Base-by-base conservation (phyloP, 2,888 invertebrate species). In the Mamestra brassicae region DNA sequence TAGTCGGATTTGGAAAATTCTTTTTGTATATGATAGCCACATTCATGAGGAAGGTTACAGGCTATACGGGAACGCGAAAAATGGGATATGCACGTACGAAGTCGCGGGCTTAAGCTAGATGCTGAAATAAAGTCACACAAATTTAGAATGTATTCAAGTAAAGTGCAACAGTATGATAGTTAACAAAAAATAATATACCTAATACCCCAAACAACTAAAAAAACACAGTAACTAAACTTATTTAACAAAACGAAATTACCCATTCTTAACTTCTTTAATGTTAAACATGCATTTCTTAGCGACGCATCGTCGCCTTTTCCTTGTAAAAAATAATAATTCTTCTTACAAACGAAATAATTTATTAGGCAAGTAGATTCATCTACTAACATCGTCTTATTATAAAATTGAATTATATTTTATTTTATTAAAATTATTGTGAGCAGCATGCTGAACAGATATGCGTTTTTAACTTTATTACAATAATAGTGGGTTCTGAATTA, bases 401-500 rank as follows among this genome's bases (percentile, higher is more conserved):
- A 2, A 67, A 64, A 67, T 54, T 79, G 11, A 80, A 83, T 84
- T 58, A 73, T 15, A 67, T 66, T 66, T 66, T 62, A 13, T 50
- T 58, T 26, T 26, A 26, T 26, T 26, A 26, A 34, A 47, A 55
- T 67, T 69, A 61, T 26, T 26, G 13, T 52, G 67, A 54, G 26
- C 26, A 52, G 67, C 73, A 68, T 79, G 54, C 26, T 50, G 13
- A 58, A 61, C 50, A 65, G 3, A 15, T 77, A 68, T 77, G 69
- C 61, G 36, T 86, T 80, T 79, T 85, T 54, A 57, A 55, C 10
- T 55, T 78, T 55, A 58, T 64, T 64, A 36, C 66, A 74, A 69
- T 76, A 85, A 78, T 72, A 38, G 57, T 60, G n/a, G 69, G 62
- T 78, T 70, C 71, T 82, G 68, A 83, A 83, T 81, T 69, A 84